phyloP scores from a whole-genome alignment of 2,888 invertebrate genomes.

The Patella caerulea region DNA sequence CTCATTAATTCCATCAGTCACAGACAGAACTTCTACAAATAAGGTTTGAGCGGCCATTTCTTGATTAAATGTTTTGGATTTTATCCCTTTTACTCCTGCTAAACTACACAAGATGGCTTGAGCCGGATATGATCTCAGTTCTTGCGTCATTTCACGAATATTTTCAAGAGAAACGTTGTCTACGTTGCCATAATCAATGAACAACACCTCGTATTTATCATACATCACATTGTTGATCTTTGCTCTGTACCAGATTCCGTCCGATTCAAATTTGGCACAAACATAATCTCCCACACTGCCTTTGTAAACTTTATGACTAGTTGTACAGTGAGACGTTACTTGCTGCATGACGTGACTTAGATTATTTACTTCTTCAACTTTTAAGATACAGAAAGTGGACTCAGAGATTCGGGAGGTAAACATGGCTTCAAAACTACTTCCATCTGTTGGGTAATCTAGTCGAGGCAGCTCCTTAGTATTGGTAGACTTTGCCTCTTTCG shows the following conservation, averaged over 20 bases:
- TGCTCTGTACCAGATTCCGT: slow-evolving; percentile 51
- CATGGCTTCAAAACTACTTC: background rate
- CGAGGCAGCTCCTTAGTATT: no score
- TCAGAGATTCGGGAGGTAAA: background rate
- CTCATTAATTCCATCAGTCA: background rate
- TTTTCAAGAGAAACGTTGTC: slow-evolving; percentile 37
- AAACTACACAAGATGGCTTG: slow-evolving; percentile 53
- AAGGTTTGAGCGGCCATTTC: no score
- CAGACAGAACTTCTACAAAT: background rate
- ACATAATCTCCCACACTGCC: slow-evolving; percentile 41
- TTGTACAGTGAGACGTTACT: background rate
- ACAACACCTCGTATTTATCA: slow-evolving; percentile 41
- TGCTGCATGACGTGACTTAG: background rate
- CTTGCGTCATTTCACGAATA: slow-evolving; percentile 39
- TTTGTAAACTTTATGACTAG: background rate
- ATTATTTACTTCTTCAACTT: background rate
- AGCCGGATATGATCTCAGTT: slow-evolving; percentile 37
- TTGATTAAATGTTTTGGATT: no score
- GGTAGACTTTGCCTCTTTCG: no score
- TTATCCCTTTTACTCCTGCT: slow-evolving; percentile 28
- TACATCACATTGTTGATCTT: slow-evolving; percentile 39
- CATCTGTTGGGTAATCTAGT: background rate
- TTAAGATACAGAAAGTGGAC: background rate
- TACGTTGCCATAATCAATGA: slow-evolving; percentile 64
- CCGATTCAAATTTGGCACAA: slow-evolving; percentile 39